These are phyloP conservation scores for Heliconius ismenius DNA, from an alignment of 2,888 invertebrate genomes.

Conservation along the genomic window DNA sequence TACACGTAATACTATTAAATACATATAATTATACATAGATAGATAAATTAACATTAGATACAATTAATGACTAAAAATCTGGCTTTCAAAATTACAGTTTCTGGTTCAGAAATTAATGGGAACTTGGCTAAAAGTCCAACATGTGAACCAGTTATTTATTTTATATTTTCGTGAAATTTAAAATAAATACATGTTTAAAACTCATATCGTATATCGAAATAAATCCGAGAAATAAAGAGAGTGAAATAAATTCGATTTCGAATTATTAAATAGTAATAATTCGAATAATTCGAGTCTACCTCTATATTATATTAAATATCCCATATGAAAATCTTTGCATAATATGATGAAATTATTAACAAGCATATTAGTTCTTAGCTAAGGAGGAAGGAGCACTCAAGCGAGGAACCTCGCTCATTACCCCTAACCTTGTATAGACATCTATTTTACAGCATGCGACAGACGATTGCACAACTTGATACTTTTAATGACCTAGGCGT, in stretches of 20 bases:
- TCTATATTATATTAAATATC: neutral
- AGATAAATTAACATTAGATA: neutral
- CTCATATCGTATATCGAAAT: no score
- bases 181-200: no score
- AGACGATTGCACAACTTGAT: conserved; percentile 16
- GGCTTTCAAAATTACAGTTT: no score
- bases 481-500: conserved; percentile 8
- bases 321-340: neutral
- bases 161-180: no score
- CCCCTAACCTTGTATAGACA: conserved; percentile 34
- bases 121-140: no score
- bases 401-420: conserved; percentile 33
- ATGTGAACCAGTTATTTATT: no score
- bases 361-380: neutral
- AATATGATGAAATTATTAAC: conserved; percentile 3
- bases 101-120: no score
- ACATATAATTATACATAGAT: neutral
- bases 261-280: no score
- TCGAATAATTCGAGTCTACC: no score
- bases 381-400: conserved; percentile 32
- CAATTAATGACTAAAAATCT: neutral
- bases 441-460: conserved; percentile 29
- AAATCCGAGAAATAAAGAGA: no score
- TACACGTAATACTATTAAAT: neutral
- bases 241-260: no score